phyloP scores from a whole-genome alignment of 1,140 invertebrate genomes.

The Cardiocondyla obscurior region DNA sequence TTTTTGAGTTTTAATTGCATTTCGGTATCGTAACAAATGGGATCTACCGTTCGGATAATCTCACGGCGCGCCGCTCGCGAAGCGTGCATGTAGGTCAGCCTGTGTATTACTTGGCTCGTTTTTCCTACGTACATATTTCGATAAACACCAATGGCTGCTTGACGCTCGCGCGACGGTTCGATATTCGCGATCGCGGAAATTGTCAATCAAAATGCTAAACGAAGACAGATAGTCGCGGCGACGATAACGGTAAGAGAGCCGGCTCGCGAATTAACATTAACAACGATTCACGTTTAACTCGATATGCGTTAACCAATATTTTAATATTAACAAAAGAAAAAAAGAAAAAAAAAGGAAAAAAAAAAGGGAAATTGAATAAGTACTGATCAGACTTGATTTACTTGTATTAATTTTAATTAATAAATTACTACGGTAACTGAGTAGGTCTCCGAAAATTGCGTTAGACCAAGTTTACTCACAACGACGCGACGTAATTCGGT shows the following conservation, averaged over 20 bases:
- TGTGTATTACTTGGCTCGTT: constrained; percentile 14
- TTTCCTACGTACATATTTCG: constrained; percentile 17
- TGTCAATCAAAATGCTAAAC: constrained; percentile 55
- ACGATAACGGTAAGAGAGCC: neutral
- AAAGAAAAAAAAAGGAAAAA: too few species aligned
- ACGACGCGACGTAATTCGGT: neutral
- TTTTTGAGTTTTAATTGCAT: too few species aligned
- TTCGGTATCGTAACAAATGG: too few species aligned
- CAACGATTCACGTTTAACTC: neutral
- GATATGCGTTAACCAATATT: neutral
- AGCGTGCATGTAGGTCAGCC: constrained; percentile 2
- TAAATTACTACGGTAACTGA: too few species aligned
- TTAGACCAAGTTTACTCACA: neutral
- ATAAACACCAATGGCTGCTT: neutral
- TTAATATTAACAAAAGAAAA: neutral
- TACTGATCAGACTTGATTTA: too few species aligned
- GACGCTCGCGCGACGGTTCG: neutral
- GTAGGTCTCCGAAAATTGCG: neutral
- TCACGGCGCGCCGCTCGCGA: neutral
- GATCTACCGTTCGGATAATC: neutral
- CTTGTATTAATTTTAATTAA: too few species aligned
- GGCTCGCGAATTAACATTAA: neutral
- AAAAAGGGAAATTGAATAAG: too few species aligned
- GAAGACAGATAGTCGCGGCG: neutral
- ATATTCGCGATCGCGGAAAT: constrained; percentile 56